phyloP scores from a whole-genome alignment of 2,888 invertebrate genomes.

The Junonia oenone region DNA sequence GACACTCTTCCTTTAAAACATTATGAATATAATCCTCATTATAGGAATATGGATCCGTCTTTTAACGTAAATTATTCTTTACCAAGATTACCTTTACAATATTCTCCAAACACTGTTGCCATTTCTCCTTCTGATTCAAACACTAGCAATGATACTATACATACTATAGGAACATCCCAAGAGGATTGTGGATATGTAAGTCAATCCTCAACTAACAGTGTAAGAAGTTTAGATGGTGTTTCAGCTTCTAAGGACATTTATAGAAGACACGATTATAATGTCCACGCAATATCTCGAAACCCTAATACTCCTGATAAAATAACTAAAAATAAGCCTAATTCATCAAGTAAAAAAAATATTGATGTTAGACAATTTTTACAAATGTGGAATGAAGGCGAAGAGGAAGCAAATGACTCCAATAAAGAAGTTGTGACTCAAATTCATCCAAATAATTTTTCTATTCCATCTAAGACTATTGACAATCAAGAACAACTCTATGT shows the following conservation, averaged over 20 bases:
- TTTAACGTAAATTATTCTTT: conserved; percentile 48
- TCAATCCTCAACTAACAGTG: conserved; percentile 66
- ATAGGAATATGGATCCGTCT: conserved; percentile 53
- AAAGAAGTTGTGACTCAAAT: conserved; percentile 45
- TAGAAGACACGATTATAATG: conserved; percentile 54
- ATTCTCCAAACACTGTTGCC: conserved; percentile 62
- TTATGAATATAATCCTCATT: conserved; percentile 56
- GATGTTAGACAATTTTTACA: conserved; percentile 71
- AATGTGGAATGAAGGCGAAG: conserved; percentile 77
- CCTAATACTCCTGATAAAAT: conserved; percentile 29
- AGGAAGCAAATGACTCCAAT: conserved; percentile 51
- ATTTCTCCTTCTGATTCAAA: conserved; percentile 71
- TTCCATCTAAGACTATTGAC: conserved; percentile 40
- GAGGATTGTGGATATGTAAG: conserved; percentile 75
- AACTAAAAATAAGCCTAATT: conserved; percentile 37
- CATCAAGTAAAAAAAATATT: conserved; percentile 53
- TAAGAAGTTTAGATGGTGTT: conserved; percentile 61
- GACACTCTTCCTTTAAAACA: conserved; percentile 50
- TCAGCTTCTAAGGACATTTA: conserved; percentile 53
- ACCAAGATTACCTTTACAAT: conserved; percentile 56
- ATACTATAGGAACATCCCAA: conserved; percentile 51
- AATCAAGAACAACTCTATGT: conserved; percentile 71
- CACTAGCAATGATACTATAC: conserved; percentile 60
- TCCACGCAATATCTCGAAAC: conserved; percentile 43
- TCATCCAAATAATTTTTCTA: conserved; percentile 37